phyloP scores from a whole-genome alignment of 2,888 invertebrate species.

The Cetonia aurata region DNA sequence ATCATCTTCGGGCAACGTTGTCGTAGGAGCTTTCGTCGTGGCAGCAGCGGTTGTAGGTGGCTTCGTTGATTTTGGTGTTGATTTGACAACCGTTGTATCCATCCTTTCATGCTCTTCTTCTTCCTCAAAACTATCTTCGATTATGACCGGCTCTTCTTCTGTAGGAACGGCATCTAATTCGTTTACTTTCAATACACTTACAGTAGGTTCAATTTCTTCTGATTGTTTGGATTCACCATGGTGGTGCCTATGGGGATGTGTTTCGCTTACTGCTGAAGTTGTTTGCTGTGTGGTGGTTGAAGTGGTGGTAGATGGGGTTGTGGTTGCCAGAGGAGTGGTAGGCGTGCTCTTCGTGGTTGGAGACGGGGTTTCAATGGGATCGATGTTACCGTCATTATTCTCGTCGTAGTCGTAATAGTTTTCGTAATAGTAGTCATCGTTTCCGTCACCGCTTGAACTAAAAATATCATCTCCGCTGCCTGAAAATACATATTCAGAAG shows the following conservation, averaged over 20 bases:
- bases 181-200: slow-evolving; percentile 15
- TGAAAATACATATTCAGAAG: slow-evolving; percentile 27
- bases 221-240: slow-evolving; percentile 63
- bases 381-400: slow-evolving; percentile 53
- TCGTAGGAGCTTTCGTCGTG: slow-evolving; percentile 7
- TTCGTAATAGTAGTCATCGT: slow-evolving; percentile 64
- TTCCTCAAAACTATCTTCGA: slow-evolving; percentile 30
- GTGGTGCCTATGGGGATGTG: slow-evolving; percentile 67
- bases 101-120: slow-evolving; percentile 1
- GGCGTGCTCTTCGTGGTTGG: slow-evolving; percentile 41
- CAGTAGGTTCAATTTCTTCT: slow-evolving; percentile 44
- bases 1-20: slow-evolving; percentile 51
- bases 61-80: slow-evolving; percentile 43
- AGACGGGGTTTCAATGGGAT: slow-evolving; percentile 43
- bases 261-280: slow-evolving; percentile 49
- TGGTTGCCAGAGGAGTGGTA: slow-evolving; percentile 46
- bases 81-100: slow-evolving; percentile 44
- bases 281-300: slow-evolving; percentile 50
- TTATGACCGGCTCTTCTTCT: slow-evolving; percentile 7
- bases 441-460: slow-evolving; percentile 60
- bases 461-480: slow-evolving; percentile 47
- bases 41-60: slow-evolving; percentile 36
- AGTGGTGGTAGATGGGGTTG: slow-evolving; percentile 49
- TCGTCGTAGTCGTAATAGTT: slow-evolving; percentile 65
- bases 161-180: slow-evolving; percentile 30